Evolutionary conservation across 1,140 invertebrate species (phyloP), one percentile per base, ranked within the genome.

Genomic region (Pinna nobilis): DNA sequence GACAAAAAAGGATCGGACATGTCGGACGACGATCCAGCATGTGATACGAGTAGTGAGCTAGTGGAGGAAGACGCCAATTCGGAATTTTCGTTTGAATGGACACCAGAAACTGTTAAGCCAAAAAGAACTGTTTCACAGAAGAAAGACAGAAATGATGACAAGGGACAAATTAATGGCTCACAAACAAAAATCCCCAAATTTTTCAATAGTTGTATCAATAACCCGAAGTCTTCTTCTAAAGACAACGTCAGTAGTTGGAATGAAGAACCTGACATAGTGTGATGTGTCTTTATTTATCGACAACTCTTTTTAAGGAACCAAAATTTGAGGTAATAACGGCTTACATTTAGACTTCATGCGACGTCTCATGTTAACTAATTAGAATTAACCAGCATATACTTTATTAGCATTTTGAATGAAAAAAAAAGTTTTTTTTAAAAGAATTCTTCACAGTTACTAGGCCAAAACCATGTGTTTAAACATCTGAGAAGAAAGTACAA

Each of bases 1-100:
- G 18, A 37, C n/a, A 67, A 47, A 13, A 13, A 18, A 2, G 28
- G 30, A 33, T 32, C 51, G 25, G 39, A 30, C 39, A 28, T 57
- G 28, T 30, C 33, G 15, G 66, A 69, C 18, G 66, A 69, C 20
- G 35, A 44, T 6, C 35, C 49, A 7, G 39, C 57, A 15, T 30
- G 30, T 49, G 57, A 69, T 33, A 63, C 57, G 28, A 53, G 59
- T 23, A 75, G 73, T 59, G 73, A 75, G 3, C 20, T 70, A 0
- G 73, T 44, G n/a, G 73, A 75, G 15, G 73, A 75, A 60, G 73
- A 75, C 51, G 73, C 73, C 37, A 53, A 75, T 9, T 75, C 73
- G 0, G 73, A 75, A 32, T 75, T 75, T 41, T 55, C 67, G 15
- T 65, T 75, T 28, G 60, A 64, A 30, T 75, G 73, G 73, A 61